Evolutionary conservation across 2,113 vertebrate genomes (phyloP).

Genomic region (Anguilla rostrata): DNA sequence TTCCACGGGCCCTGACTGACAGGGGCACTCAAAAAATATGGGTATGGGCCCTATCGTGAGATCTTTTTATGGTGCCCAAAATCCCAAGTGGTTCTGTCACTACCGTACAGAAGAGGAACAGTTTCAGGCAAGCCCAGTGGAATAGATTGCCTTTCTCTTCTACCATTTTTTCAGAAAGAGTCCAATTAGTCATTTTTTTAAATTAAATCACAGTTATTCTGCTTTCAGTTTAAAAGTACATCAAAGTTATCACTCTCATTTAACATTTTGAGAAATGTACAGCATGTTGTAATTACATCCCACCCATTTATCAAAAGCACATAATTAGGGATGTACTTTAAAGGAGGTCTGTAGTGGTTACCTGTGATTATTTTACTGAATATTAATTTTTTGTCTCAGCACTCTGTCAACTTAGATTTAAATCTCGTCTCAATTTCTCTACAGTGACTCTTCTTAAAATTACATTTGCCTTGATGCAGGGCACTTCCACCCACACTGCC

Average conservation of each 20-base stretch:
- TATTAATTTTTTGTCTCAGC: neutral
- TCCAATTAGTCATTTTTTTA: too few species aligned
- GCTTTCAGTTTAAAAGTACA: neutral
- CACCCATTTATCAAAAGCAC: neutral
- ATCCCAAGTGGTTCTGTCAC: too few species aligned
- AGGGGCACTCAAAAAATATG: too few species aligned
- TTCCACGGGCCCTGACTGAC: too few species aligned
- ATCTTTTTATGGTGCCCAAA: too few species aligned
- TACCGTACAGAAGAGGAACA: neutral
- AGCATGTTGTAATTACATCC: neutral
- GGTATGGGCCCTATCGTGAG: too few species aligned
- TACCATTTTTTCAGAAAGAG: neutral
- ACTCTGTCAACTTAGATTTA: neutral
- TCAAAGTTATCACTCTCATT: neutral
- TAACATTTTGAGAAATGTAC: neutral
- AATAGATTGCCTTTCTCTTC: neutral
- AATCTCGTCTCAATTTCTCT: neutral
- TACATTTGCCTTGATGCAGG: neutral
- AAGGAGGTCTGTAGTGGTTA: neutral
- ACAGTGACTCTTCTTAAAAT: neutral
- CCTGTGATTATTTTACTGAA: neutral
- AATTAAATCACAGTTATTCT: neutral
- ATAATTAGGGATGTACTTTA: neutral
- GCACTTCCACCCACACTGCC: neutral
- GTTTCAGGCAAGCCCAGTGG: neutral